phyloP scores from a whole-genome alignment of 2,797 vertebrate species.

The Myoxocephalus aenaeus region DNA sequence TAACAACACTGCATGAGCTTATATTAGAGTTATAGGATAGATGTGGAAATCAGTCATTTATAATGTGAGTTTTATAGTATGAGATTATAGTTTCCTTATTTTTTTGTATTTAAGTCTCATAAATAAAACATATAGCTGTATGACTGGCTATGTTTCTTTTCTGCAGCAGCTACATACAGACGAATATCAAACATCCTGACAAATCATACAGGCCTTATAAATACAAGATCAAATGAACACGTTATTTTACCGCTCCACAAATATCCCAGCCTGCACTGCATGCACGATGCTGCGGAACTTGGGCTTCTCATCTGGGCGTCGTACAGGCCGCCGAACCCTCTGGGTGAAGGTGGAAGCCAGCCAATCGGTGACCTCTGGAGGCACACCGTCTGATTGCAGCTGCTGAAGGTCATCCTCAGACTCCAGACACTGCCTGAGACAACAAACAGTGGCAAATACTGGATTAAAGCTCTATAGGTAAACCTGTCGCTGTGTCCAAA shows the following conservation, averaged over 20 bases:
- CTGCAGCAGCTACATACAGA: background rate
- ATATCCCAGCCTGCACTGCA: conserved; percentile 95
- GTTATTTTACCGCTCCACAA: conserved; percentile 89
- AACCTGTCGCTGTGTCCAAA: background rate
- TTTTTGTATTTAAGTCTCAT: conserved; percentile 11
- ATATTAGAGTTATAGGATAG: conserved; percentile 26
- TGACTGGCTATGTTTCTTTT: background rate
- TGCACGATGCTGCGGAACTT: conserved; percentile 96
- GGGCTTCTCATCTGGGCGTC: conserved; percentile 90
- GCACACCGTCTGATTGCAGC: conserved; percentile 91
- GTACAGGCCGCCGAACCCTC: conserved; percentile 83
- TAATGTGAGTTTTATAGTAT: conserved; percentile 27
- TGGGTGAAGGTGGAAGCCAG: conserved; percentile 93
- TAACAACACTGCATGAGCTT: conserved; percentile 32
- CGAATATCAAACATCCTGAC: conserved; percentile 2
- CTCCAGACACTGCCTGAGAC: conserved; percentile 88
- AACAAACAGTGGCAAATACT: background rate
- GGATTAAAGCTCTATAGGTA: background rate
- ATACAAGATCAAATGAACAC: background rate
- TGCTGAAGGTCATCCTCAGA: conserved; percentile 92
- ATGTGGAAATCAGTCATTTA: conserved; percentile 44
- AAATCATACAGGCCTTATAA: background rate
- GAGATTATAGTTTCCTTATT: conserved; percentile 17
- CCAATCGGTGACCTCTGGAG: conserved; percentile 94
- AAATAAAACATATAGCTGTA: conserved; percentile 6